phyloP scores from a whole-genome alignment of 1,140 invertebrate genomes.

The Drosophila sturtevanti region DNA sequence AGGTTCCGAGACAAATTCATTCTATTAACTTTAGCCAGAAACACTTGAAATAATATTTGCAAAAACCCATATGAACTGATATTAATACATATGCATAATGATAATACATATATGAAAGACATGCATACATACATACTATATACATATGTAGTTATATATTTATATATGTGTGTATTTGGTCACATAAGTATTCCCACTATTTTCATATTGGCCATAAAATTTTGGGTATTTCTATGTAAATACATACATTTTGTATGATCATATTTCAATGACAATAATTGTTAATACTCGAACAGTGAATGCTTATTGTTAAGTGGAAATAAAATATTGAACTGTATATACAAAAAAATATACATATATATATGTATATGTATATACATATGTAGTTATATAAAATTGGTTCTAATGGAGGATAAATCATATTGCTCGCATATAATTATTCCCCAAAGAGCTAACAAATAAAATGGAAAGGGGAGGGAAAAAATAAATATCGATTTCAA shows the following conservation, averaged over 20 bases:
- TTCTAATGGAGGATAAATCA: not conserved
- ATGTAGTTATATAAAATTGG: too few relatives aligned
- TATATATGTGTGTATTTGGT: not conserved
- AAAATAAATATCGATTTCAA: not conserved
- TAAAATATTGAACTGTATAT: not conserved
- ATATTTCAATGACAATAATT: constrained; percentile 21
- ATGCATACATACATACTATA: not conserved
- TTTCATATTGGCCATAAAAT: not conserved
- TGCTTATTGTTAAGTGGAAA: constrained; percentile 31
- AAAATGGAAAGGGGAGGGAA: not conserved
- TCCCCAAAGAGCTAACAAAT: not conserved
- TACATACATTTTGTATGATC: constrained; percentile 8
- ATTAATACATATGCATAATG: too few relatives aligned
- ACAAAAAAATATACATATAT: too few relatives aligned
- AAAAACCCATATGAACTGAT: not conserved
- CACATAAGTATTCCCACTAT: not conserved
- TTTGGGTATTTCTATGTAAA: not conserved
- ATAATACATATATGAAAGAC: not conserved
- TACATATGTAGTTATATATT: not conserved
- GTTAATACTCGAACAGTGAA: constrained; percentile 34
- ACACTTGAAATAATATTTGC: constrained; percentile 56
- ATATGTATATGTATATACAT: too few relatives aligned
- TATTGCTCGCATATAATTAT: not conserved
- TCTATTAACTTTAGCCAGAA: not conserved
- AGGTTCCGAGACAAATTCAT: not conserved